Evolutionary conservation across 2,797 vertebrate genomes (phyloP).

Genomic region (Agapornis canus): DNA sequence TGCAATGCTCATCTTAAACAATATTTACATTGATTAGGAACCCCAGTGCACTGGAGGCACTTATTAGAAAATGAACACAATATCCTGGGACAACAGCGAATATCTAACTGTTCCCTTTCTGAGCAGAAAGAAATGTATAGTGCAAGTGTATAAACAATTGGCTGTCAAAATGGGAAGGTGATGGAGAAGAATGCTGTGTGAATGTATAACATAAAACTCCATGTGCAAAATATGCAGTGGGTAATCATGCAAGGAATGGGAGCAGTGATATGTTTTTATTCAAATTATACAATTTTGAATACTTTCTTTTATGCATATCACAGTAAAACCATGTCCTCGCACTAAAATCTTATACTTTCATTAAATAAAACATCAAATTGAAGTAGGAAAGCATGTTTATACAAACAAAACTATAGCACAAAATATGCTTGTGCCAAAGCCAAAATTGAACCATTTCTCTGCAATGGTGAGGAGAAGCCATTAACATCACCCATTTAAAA

Average conservation of each 20-base stretch:
- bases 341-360: not conserved
- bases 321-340: not conserved
- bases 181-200: not conserved
- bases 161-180: not conserved
- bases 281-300: not conserved
- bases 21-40: slow-evolving; percentile 79
- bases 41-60: slow-evolving; percentile 38
- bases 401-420: not conserved
- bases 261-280: not conserved
- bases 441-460: not conserved
- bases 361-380: not conserved
- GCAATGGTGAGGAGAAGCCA: not conserved
- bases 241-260: not conserved
- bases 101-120: slow-evolving; percentile 9
- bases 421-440: not conserved
- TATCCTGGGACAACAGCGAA: slow-evolving; percentile 8
- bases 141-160: not conserved
- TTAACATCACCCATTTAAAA: not conserved
- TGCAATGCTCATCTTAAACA: slow-evolving; percentile 75
- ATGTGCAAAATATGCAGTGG: not conserved
- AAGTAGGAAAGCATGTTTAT: not conserved
- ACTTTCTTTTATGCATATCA: not conserved
- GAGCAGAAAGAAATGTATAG: not conserved
- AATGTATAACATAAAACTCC: not conserved
- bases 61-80: slow-evolving; percentile 66